Percentiles rank a stretch among this genome's conserved stretches.
Conservation (phyloP, 2,113 vertebrate species). For the Suncus etruscus region DNA sequence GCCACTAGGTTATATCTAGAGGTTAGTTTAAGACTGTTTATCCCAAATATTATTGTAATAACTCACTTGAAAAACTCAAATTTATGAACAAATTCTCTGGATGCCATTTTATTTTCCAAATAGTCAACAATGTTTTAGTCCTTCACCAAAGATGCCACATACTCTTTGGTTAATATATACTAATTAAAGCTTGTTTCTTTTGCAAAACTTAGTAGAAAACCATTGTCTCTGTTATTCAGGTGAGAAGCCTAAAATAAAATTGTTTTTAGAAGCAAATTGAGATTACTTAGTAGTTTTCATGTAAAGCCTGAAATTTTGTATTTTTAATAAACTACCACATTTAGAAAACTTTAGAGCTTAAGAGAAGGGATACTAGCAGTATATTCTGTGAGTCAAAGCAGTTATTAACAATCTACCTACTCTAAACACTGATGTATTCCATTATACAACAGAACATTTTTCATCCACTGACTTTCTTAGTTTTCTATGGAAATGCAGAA, state of each 20-base stretch:
- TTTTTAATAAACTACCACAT: neutral
- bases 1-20: neutral
- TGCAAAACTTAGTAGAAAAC: neutral
- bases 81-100: neutral
- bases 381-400: neutral
- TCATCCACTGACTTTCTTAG: neutral
- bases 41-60: neutral
- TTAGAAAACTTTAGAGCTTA: neutral
- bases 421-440: neutral
- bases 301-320: neutral
- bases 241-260: neutral
- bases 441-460: neutral
- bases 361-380: neutral
- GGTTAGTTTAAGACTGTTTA: neutral
- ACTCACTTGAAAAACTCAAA: slow-evolving; percentile 47
- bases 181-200: too few species aligned
- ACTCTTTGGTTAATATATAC: slow-evolving; percentile 29
- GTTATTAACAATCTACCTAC: neutral
- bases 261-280: neutral
- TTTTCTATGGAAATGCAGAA: neutral
- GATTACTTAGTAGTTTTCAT: neutral
- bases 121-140: neutral
- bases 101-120: slow-evolving; percentile 3
- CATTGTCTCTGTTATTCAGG: neutral
- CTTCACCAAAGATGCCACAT: neutral